These are phyloP conservation scores for Cepaea hortensis DNA, from an alignment of 2,888 invertebrate genomes.

Conservation along the genomic window DNA sequence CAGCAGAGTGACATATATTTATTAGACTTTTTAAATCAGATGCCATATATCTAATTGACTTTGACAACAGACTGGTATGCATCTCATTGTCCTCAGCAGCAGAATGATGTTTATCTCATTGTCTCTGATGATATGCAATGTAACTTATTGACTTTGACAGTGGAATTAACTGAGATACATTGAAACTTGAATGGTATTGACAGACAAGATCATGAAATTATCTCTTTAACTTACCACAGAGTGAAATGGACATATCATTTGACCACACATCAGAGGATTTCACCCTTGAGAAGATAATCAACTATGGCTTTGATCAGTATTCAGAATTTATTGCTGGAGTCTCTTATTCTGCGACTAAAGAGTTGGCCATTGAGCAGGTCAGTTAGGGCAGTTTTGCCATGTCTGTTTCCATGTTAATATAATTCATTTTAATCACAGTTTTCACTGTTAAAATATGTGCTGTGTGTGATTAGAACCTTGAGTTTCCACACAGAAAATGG, in stretches of 20 bases:
- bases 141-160: no score
- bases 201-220: no score
- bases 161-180: no score
- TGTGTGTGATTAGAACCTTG: neutral
- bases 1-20: no score
- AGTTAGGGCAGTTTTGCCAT: neutral
- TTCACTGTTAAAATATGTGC: neutral
- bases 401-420: neutral
- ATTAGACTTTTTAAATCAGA: no score
- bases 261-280: slow-evolving; percentile 87
- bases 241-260: slow-evolving; percentile 84
- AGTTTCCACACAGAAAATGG: no score
- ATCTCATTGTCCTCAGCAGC: no score
- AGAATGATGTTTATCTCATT: no score
- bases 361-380: slow-evolving; percentile 85
- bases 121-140: no score
- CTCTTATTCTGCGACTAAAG: slow-evolving; percentile 91
- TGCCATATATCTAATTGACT: no score
- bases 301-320: slow-evolving; percentile 87
- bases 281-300: slow-evolving; percentile 87
- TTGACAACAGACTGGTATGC: no score
- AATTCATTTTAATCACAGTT: neutral
- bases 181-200: no score
- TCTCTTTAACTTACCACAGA: slow-evolving; percentile 57
- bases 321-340: slow-evolving; percentile 90